phyloP scores from a whole-genome alignment of 2,113 vertebrate genomes.

The Micromys minutus region DNA sequence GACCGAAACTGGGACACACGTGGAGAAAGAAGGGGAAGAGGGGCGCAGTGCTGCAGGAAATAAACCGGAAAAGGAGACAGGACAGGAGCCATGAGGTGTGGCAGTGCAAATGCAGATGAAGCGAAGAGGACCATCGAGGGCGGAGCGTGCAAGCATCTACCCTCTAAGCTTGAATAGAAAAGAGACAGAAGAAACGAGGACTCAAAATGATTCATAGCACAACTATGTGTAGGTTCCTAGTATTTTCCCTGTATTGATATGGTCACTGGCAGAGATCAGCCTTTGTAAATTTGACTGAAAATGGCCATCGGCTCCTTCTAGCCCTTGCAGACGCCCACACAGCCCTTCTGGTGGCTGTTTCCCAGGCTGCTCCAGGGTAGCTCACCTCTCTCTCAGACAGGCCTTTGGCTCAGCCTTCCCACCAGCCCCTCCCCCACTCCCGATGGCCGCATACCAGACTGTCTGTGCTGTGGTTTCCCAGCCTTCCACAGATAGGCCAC shows the following conservation, averaged over 20 bases:
- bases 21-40: not conserved
- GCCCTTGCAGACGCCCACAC: not conserved
- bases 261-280: not conserved
- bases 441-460: constrained; percentile 68
- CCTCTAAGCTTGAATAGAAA: not conserved
- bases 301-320: not conserved
- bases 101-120: not conserved
- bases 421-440: not conserved
- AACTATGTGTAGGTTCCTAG: not conserved
- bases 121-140: not conserved
- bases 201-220: not conserved
- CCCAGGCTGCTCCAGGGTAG: not conserved
- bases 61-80: not conserved
- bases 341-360: not conserved
- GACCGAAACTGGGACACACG: not conserved
- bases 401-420: not conserved
- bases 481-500: constrained; percentile 68
- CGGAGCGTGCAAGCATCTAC: not conserved
- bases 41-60: not conserved
- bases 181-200: not conserved
- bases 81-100: not conserved
- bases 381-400: not conserved
- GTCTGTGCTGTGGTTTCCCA: constrained; percentile 62
- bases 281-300: constrained; percentile 9
- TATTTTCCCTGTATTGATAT: not conserved